A percentile compares a stretch with the other conserved stretches of the same genome.
Conservation (phyloP, 1,140 invertebrate genomes). For the Idris sp. region DNA sequence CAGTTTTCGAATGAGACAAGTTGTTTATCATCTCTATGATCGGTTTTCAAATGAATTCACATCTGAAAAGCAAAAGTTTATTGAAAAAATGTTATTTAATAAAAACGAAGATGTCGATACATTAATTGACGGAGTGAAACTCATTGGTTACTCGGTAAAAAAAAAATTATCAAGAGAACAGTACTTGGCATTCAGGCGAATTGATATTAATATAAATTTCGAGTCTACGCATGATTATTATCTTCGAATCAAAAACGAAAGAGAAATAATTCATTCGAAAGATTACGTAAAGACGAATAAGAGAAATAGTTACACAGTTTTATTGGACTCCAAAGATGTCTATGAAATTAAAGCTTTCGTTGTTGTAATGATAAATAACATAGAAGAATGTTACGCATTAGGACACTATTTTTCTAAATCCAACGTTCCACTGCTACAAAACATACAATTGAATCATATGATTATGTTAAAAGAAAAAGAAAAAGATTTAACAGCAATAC, state of each 20-base stretch:
- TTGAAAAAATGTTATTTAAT: constrained; percentile 4
- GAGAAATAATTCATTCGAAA: not conserved
- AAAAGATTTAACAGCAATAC: no score
- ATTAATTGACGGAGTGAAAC: not conserved
- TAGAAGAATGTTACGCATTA: not conserved
- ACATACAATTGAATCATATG: no score
- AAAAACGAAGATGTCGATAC: not conserved
- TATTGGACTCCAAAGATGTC: not conserved
- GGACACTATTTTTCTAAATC: not conserved
- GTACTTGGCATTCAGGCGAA: not conserved
- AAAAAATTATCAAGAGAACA: not conserved
- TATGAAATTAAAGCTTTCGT: constrained; percentile 1
- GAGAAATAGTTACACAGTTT: not conserved
- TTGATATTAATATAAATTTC: not conserved
- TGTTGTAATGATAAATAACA: not conserved
- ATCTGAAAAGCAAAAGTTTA: constrained; percentile 2
- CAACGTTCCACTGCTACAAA: no score
- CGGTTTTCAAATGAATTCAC: constrained; percentile 5
- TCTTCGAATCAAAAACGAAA: not conserved
- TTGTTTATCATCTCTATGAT: constrained; percentile 10
- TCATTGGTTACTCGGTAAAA: not conserved
- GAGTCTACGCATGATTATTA: not conserved
- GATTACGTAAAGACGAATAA: not conserved
- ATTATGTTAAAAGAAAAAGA: no score
- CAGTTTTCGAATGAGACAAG: constrained; percentile 11